Conservation (phyloP, 2,888 invertebrate genomes). For the Omphaloscelis lunosa region DNA sequence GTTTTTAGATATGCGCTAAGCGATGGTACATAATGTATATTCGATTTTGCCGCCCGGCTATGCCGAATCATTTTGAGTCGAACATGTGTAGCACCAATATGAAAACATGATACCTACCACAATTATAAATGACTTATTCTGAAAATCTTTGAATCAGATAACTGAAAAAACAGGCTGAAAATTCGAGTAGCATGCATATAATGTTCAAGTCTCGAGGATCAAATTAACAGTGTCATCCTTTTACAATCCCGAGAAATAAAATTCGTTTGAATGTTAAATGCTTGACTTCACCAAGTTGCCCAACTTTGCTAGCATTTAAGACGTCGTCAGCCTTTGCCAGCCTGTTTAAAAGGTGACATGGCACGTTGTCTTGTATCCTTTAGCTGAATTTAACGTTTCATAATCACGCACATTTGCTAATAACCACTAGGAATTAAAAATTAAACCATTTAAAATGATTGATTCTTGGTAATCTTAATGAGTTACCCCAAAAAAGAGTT, state of each 20-base stretch:
- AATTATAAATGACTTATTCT: neutral
- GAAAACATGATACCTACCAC: neutral
- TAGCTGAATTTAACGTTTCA: neutral
- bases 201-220: neutral
- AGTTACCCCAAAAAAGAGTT: conserved; percentile 2
- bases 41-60: no score
- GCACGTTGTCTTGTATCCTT: neutral
- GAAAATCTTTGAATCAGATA: neutral
- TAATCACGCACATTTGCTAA: conserved; percentile 21
- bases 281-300: neutral
- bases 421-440: neutral
- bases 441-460: neutral
- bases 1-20: no score
- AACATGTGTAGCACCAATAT: neutral
- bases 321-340: neutral
- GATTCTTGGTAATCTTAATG: conserved; percentile 29
- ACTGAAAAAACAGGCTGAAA: neutral
- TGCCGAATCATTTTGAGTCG: no score
- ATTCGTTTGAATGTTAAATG: no score
- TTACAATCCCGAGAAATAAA: neutral
- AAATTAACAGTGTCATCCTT: neutral
- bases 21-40: no score
- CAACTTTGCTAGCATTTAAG: neutral
- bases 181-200: neutral
- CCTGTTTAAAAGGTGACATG: neutral